These are phyloP conservation scores for Bicyclus anynana DNA, from an alignment of 1,140 invertebrate species.

Conservation along the genomic window DNA sequence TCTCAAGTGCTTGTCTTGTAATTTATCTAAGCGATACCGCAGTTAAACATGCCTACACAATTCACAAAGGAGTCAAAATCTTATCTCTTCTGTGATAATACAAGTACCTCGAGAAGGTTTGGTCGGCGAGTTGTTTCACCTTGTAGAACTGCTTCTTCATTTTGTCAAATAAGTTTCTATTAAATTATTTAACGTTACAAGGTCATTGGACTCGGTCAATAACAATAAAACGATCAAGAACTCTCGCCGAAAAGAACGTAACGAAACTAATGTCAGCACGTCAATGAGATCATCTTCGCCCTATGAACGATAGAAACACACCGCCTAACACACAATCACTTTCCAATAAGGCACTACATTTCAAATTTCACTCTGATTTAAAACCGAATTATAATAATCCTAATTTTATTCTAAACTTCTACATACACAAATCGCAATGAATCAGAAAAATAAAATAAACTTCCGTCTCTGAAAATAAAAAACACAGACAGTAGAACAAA, in stretches of 20 bases:
- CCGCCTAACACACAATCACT: slow-evolving; percentile 31
- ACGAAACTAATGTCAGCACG: slow-evolving; percentile 68
- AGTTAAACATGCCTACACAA: slow-evolving; percentile 2
- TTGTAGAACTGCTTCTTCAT: slow-evolving; percentile 94
- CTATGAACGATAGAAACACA: slow-evolving; percentile 39
- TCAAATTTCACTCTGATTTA: slow-evolving; percentile 34
- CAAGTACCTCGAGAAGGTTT: slow-evolving; percentile 89
- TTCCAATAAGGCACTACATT: slow-evolving; percentile 70
- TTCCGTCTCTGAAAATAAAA: too few species aligned
- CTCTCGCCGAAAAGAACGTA: slow-evolving; percentile 64
- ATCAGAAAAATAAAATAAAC: slow-evolving; percentile 37
- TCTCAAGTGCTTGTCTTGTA: not conserved
- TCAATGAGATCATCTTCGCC: slow-evolving; percentile 74
- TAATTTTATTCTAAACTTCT: slow-evolving; percentile 22
- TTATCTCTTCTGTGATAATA: slow-evolving; percentile 65
- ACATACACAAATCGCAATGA: slow-evolving; percentile 36
- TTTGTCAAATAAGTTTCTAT: slow-evolving; percentile 40
- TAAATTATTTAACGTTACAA: slow-evolving; percentile 55
- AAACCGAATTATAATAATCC: slow-evolving; percentile 17
- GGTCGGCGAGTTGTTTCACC: slow-evolving; percentile 92
- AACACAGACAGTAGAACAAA: slow-evolving; percentile 27
- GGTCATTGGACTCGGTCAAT: slow-evolving; percentile 72
- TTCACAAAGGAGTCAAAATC: slow-evolving; percentile 41
- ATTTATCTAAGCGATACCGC: not conserved
- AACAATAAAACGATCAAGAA: slow-evolving; percentile 72